Base-by-base conservation (phyloP, 2,888 invertebrate species). In the Lasioglossum figueresi region DNA sequence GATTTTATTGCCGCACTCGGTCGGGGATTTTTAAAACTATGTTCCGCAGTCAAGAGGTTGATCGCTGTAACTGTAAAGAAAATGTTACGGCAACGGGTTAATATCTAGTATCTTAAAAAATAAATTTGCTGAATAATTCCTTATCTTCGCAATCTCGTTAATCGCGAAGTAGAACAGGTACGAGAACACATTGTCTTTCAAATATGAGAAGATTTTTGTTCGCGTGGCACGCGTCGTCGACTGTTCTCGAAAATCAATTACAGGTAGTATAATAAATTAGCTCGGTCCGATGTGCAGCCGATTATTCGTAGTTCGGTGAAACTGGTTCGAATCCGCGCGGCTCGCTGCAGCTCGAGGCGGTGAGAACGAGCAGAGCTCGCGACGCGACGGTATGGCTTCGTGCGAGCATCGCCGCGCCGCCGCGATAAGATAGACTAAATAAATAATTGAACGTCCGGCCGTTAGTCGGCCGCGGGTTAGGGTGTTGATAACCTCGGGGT, bases 391-490 rank as follows among this genome's bases (percentile, higher is more conserved):
- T 77, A 76, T 82, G 87, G 84, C 86, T 91, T 91, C 90, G 91
- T 85, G 90, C 84, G 87, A 89, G 90, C 91, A 91, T 92, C 91
- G 88, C 31, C 90, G 86, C 91, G 88, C 31, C 90, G 86, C 76
- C 76, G 76, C 90, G 93, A 93, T 94, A 94, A 94, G 92, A 92
- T 92, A 93, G 89, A 89, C 91, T 92, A 93, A 93, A 94, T 93
- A 94, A 94, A 94, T 94, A 94, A 94, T 94, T 94, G 92, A 93
- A 91, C 91, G 91, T 92, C 91, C 92, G 91, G 93, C 93, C 92
- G 93, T 93, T 93, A 92, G 91, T 84, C 74, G 68, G 84, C 71
- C 82, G 78, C 77, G 89, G 91, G 92, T 88, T 90, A 91, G 91
- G 89, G 90, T 90, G 91, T 92, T 93, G 94, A 94, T 94, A 94